phyloP scores from a whole-genome alignment of 2,797 vertebrate genomes.

The Microctenopoma stevenorrisi region DNA sequence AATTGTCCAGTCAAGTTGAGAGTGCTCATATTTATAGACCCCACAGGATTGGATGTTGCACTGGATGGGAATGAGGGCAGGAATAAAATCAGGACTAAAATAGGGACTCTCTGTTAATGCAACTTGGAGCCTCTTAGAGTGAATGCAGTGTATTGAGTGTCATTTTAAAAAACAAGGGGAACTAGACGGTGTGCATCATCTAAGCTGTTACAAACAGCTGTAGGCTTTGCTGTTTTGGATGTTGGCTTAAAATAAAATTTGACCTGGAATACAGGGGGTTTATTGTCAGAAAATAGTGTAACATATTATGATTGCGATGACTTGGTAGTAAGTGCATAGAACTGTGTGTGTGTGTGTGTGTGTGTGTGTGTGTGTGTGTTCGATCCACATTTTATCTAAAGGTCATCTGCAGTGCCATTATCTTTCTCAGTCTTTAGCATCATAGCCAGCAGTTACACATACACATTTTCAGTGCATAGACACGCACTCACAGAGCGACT shows the following conservation, averaged over 20 bases:
- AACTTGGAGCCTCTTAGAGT: constrained; percentile 49
- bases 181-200: constrained; percentile 41
- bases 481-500: constrained; percentile 39
- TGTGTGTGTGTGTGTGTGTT: constrained; percentile 39
- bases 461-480: constrained; percentile 22
- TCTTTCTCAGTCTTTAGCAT: constrained; percentile 59
- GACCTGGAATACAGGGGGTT: constrained; percentile 9
- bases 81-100: constrained; percentile 65
- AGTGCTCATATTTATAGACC: constrained; percentile 74
- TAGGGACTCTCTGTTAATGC: constrained; percentile 54
- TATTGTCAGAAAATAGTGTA: constrained; percentile 21
- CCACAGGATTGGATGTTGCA: constrained; percentile 54
- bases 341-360: constrained; percentile 29
- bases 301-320: constrained; percentile 49
- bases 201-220: constrained; percentile 17
- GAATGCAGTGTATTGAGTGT: constrained; percentile 49
- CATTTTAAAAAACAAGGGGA: constrained; percentile 42
- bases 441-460: constrained; percentile 24
- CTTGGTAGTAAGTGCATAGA: constrained; percentile 45
- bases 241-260: constrained; percentile 34
- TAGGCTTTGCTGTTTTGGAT: constrained; percentile 30
- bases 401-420: constrained; percentile 67
- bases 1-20: constrained; percentile 76
- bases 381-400: constrained; percentile 62
- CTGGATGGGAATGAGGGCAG: constrained; percentile 63